Evolutionary conservation across 2,888 invertebrate genomes (phyloP).

Genomic region (Dromius quadrimaculatus): DNA sequence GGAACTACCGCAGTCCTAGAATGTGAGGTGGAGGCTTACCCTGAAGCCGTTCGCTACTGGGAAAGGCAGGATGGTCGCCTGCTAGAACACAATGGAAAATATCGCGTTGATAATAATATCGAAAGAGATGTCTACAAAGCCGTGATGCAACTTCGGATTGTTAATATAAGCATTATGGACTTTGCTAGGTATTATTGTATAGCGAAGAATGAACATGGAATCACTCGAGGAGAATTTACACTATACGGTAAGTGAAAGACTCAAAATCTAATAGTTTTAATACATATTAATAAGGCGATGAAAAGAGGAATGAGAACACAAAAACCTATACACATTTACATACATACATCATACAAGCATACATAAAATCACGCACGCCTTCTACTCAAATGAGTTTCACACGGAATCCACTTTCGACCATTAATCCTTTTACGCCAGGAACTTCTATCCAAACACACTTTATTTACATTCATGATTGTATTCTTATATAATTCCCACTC

Average conservation of each 20-base stretch:
- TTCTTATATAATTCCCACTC: too few species aligned
- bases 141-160: conserved; percentile 84
- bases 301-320: too few species aligned
- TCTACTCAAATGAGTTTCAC: too few species aligned
- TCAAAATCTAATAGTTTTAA: too few species aligned
- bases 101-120: conserved; percentile 70
- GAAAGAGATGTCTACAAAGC: conserved; percentile 73
- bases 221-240: conserved; percentile 80
- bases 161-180: conserved; percentile 76
- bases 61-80: conserved; percentile 81
- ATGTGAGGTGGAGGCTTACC: conserved; percentile 90
- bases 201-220: conserved; percentile 85
- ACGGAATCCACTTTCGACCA: too few species aligned
- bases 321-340: too few species aligned
- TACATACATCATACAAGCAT: too few species aligned
- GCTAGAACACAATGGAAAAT: conserved; percentile 77
- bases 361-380: too few species aligned
- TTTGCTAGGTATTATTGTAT: conserved; percentile 85
- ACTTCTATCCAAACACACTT: too few species aligned
- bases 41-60: conserved; percentile 89
- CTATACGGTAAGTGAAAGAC: conserved; percentile 73
- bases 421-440: too few species aligned
- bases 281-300: too few species aligned
- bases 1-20: conserved; percentile 79
- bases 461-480: too few species aligned